Conservation (phyloP, 1,140 invertebrate species). For the Leptonema lineaticorne region DNA sequence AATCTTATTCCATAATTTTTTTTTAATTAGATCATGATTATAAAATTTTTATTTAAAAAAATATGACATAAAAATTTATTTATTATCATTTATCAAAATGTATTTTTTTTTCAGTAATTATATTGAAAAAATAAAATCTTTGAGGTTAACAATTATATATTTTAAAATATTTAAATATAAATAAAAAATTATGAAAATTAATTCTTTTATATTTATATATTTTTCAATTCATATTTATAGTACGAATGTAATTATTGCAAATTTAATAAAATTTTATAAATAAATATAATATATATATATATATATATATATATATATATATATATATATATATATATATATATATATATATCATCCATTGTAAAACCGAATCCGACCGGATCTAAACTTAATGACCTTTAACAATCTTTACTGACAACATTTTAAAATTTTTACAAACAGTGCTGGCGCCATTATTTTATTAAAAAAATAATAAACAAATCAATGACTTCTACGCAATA, state of each 20-base stretch:
- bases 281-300: too few species aligned
- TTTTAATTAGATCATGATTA: too few species aligned
- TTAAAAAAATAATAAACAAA: neutral
- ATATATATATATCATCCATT: neutral
- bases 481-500: neutral
- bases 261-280: too few species aligned
- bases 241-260: too few species aligned
- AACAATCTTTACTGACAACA: constrained; percentile 1
- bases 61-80: too few species aligned
- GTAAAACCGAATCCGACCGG: neutral
- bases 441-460: constrained; percentile 10
- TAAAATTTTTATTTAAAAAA: too few species aligned
- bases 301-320: neutral
- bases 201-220: neutral
- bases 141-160: neutral
- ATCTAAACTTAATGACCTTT: constrained; percentile 4
- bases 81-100: too few species aligned
- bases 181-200: neutral
- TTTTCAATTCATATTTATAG: too few species aligned
- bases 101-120: too few species aligned
- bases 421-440: too few species aligned
- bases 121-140: too few species aligned
- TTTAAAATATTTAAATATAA: neutral
- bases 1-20: too few species aligned
- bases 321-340: neutral